A percentile compares a stretch with the other conserved stretches of the same genome.
phyloP scores from a whole-genome alignment of 2,888 invertebrate genomes.

The Philereme transversata region DNA sequence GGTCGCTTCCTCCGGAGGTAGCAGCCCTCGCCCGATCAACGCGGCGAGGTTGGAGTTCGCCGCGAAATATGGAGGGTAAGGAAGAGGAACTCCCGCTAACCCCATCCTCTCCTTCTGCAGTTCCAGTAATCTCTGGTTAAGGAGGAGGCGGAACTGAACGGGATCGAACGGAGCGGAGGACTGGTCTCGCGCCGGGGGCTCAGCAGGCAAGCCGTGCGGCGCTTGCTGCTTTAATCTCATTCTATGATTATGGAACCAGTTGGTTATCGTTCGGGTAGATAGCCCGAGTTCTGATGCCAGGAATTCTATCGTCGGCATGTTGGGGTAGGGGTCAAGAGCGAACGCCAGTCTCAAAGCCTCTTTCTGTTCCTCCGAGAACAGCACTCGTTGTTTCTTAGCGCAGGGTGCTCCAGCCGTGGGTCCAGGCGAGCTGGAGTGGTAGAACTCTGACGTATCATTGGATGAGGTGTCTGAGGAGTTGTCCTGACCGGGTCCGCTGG shows the following conservation, averaged over 20 bases:
- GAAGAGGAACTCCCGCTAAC: slow-evolving; percentile 89
- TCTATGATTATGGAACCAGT: slow-evolving; percentile 99
- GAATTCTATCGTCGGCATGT: slow-evolving; percentile 97
- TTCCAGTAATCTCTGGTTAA: slow-evolving; percentile 95
- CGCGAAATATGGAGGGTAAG: slow-evolving; percentile 90
- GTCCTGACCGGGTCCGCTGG: slow-evolving; percentile 92
- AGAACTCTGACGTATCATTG: slow-evolving; percentile 94
- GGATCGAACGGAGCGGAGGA: slow-evolving; percentile 93
- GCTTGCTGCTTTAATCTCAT: slow-evolving; percentile 98
- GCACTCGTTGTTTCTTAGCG: slow-evolving; percentile 96
- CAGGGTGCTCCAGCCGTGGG: slow-evolving; percentile 90
- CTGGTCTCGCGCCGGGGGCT: slow-evolving; percentile 90
- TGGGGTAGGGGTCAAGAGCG: slow-evolving; percentile 98
- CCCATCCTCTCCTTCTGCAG: slow-evolving; percentile 94
- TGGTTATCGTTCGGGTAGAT: slow-evolving; percentile 97
- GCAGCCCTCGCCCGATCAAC: slow-evolving; percentile 87
- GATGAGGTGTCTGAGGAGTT: slow-evolving; percentile 95
- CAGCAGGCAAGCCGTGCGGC: slow-evolving; percentile 90
- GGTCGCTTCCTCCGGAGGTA: slow-evolving; percentile 84
- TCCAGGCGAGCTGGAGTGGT: slow-evolving; percentile 92
- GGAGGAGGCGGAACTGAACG: slow-evolving; percentile 93
- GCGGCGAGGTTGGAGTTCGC: slow-evolving; percentile 91
- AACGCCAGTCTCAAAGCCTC: slow-evolving; percentile 97
- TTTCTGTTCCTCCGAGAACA: slow-evolving; percentile 99
- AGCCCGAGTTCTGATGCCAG: slow-evolving; percentile 95